Percentiles rank a stretch among this genome's conserved stretches.
phyloP scores from a whole-genome alignment of 2,113 vertebrate species.

The Salvelinus sp. region DNA sequence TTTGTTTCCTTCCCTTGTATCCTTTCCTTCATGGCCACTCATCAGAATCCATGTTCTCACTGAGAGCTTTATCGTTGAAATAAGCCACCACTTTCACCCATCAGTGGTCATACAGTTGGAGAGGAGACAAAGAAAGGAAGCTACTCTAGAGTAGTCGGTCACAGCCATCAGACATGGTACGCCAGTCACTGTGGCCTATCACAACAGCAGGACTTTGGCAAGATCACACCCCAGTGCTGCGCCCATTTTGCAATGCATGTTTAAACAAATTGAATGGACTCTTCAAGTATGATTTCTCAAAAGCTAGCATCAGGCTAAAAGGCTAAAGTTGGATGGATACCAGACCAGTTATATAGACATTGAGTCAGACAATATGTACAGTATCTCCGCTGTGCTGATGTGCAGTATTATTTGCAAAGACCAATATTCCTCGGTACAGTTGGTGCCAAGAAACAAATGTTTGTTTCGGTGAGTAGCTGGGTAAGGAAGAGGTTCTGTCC shows the following conservation, averaged over 20 bases:
- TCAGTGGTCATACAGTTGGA: not conserved
- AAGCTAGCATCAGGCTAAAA: no score
- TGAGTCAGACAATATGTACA: no score
- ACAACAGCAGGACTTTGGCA: slow-evolving; percentile 1
- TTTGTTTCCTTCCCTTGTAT: slow-evolving; percentile 11
- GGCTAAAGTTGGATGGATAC: no score
- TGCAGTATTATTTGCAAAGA: no score
- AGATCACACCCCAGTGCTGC: not conserved
- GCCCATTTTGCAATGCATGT: not conserved
- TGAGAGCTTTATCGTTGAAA: not conserved
- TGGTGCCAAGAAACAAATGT: no score
- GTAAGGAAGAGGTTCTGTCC: no score
- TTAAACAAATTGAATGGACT: no score
- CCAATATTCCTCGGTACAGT: no score
- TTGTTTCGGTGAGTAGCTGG: no score
- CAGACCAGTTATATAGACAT: no score
- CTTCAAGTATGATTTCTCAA: no score
- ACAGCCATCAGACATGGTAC: not conserved
- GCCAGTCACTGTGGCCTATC: not conserved
- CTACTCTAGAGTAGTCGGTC: not conserved
- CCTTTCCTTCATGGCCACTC: not conserved
- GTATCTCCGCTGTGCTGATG: no score
- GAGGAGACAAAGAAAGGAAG: not conserved
- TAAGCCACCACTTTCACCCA: not conserved
- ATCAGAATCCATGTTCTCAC: not conserved